Conservation (phyloP, 2,113 vertebrate genomes). For the Uria aalge region DNA sequence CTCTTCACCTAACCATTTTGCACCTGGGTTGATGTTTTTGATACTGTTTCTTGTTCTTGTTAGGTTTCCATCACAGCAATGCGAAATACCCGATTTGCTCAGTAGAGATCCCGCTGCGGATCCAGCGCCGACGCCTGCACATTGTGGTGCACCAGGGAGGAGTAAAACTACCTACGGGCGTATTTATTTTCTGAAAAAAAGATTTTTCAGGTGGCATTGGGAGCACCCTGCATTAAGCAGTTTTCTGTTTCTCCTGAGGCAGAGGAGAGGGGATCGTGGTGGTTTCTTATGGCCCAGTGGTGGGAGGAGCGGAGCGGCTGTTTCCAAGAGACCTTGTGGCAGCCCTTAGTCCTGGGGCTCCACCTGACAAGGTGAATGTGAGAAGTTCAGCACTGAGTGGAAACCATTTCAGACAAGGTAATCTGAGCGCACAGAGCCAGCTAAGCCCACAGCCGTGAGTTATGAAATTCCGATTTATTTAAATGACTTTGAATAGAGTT, state of each 20-base stretch:
- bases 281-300: neutral
- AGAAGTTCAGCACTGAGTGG: neutral
- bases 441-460: neutral
- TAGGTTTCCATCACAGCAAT: neutral
- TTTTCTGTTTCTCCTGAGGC: neutral
- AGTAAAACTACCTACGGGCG: accelerated
- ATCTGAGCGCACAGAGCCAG: neutral
- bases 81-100: accelerated
- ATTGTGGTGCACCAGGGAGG: too few relatives aligned
- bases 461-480: neutral
- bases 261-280: neutral
- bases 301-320: neutral
- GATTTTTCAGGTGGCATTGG: neutral
- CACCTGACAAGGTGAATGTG: accelerated
- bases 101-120: neutral
- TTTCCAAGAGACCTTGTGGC: neutral
- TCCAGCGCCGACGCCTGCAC: accelerated
- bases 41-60: neutral
- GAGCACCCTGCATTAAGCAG: neutral
- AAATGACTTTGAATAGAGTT: neutral
- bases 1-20: neutral
- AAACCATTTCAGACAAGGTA: neutral
- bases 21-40: neutral
- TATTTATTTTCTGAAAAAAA: neutral
- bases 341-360: neutral